Evolutionary conservation across 2,113 vertebrate species (phyloP), one percentile per base, ranked within the genome.

Genomic region (Amphiprion ocellaris): DNA sequence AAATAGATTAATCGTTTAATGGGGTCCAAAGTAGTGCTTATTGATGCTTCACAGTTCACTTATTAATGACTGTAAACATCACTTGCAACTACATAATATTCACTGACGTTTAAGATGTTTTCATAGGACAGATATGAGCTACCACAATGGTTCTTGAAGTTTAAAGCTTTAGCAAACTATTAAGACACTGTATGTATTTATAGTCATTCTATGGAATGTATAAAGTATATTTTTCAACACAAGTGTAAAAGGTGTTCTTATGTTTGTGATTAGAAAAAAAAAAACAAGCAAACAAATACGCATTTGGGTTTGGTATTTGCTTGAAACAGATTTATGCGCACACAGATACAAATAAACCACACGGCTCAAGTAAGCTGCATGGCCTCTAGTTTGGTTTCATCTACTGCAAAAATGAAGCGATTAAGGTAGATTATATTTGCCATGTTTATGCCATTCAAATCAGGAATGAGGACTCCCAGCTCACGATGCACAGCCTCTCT

Each of bases 401-500:
- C 82, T 80, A 87, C 56, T 23, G 44, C 76, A 87, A 92, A 83
- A 89, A 82, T 77, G 73, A 84, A 79, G 86, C 69, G 92, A 93
- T 94, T 93, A 93, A 88, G 74, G 86, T 91, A 87, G 90, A 93
- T 94, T 94, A 94, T 90, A 83, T 93, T 90, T 87, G 61, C 76
- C 69, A 81, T 89, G 87, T 90, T 92, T 82, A 88, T 76, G 80
- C 85, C 86, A 90, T 82, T 92, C 85, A 91, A 88, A 93, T 92
- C 87, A 88, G 90, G 87, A 87, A 84, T 73, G 84, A 92, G 90
- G 89, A 91, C 85, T 87, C 87, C 72, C 70, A 63, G 74, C 81
- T 92, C 77, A 82, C 23, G 62, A 69, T 62, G 81, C 82, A 70
- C 81, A 71, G 79, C 71, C 82, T 82, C 72, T 88, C 85, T 89